These are phyloP conservation scores for Brachyhypopomus gauderio DNA, from an alignment of 2,113 vertebrate species.

Conservation along the genomic window DNA sequence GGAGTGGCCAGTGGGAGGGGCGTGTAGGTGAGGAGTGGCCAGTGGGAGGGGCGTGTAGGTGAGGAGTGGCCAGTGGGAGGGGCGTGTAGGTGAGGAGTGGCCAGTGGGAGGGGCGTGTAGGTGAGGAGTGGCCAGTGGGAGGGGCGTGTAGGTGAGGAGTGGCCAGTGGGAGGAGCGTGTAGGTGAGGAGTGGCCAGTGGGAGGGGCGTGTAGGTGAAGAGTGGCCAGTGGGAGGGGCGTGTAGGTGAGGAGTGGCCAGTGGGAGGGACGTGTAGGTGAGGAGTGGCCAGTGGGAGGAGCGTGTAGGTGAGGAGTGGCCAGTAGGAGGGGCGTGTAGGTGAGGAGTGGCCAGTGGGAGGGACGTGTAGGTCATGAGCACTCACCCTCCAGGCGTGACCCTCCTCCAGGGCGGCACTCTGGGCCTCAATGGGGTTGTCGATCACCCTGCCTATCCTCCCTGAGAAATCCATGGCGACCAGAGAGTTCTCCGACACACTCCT, in stretches of 20 bases:
- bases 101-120: no score
- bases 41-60: no score
- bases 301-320: no score
- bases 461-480: slow-evolving; percentile 99
- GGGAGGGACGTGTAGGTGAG: not conserved
- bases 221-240: no score
- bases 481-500: slow-evolving; percentile 98
- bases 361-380: slow-evolving; percentile 53
- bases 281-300: not conserved
- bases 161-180: no score
- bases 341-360: not conserved
- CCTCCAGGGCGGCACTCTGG: slow-evolving; percentile 95
- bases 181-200: not conserved
- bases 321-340: no score
- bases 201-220: not conserved
- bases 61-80: not conserved
- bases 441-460: slow-evolving; percentile 94
- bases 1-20: not conserved
- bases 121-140: not conserved
- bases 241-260: not conserved
- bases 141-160: not conserved
- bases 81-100: not conserved
- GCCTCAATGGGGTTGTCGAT: slow-evolving; percentile 96
- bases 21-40: not conserved
- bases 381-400: slow-evolving; percentile 97